Evolutionary conservation across 2,888 invertebrate species (phyloP), one percentile per base, ranked within the genome.

Genomic region (Drosophila dives): DNA sequence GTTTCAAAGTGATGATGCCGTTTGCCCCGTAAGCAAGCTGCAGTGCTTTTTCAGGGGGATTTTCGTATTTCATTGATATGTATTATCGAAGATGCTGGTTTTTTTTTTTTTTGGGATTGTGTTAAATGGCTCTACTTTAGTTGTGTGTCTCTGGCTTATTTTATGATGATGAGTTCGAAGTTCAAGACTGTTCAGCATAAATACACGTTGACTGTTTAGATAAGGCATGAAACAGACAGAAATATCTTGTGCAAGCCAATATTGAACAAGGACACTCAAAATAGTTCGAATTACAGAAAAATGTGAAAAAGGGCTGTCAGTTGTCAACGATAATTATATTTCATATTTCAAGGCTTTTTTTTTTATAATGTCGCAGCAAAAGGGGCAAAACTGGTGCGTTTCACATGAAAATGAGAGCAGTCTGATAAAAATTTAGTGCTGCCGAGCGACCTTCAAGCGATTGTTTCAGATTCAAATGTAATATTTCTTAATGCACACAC

Each of bases 81-180:
- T 49, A 72, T 85, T 88, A 90, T 82, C 88, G 74, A 72, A 54
- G 77, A 72, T 55, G 63, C 53, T 53, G 36, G 40, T 88, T 83
- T 83, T 75, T 85, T 84, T 88, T 83, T 83, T 75, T 85, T 84
- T 10, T 40, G 23, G 64, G 72, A 60, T 80, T 71, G 63, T 85
- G 64, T 73, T 74, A 70, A 80, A 88, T 81, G 81, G 84, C 75
- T 84, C 85, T 87, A 87, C 89, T 86, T 86, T 84, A 55, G 72
- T 82, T 67, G 33, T 20, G 58, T 29, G 56, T 53, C 68, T 70
- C 77, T 88, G 89, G 75, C 80, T 68, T 75, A 83, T 84, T 84
- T 89, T 91, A 89, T 83, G 90, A 74, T 89, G 89, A 89, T 90
- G 87, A 89, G 89, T 79, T 86, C 89, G 81, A 78, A 91, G 91